Base-by-base conservation (phyloP, 1,140 invertebrate species). In the Drosophila mojavensis region DNA sequence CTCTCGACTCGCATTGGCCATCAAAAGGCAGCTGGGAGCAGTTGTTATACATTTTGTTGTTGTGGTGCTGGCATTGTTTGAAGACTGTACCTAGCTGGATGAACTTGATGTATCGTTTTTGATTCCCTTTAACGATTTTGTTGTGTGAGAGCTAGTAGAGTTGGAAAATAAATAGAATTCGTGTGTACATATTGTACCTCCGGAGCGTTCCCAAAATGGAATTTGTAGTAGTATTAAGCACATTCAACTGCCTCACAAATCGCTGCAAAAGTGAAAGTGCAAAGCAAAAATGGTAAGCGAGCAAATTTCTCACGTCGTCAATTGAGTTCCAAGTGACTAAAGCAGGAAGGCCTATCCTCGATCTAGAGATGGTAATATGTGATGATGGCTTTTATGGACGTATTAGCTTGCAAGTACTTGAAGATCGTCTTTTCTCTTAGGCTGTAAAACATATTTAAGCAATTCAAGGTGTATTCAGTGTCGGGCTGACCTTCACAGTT, bases 91-190 rank as follows among this genome's bases (percentile, higher is more conserved):
- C 69, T 78, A 75, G 64, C 53, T 85, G 78, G 84, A 88, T 89
- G 84, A 78, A 89, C 82, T 86, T 88, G 84, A 89, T 89, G 84
- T 82, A 89, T 89, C 84, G 84, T 89, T 85, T 60, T 89, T 77
- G 84, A 79, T 89, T 85, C 81, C 84, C 84, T 84, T 89, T 84
- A 89, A 89, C 84, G 84, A 89, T 89, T 86, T 83, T 67, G 73
- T 71, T 53, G 72, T 70, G 63, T 69, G 62, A 60, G 26, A 55
- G 69, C 75, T 65, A 51, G 48, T 36, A 64, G 62, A 64, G 62
- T 53, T 48, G 69, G 64, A 28, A 48, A 51, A 36, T 20, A 53
- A 26, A 51, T 17, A 51, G 60, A 50, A 74, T 15, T 28, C 39
- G 30, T 43, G 58, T 39, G 50, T 41, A 28, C 26, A 55, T 36